Evolutionary conservation across 2,113 vertebrate genomes (phyloP).

Genomic region (Beaufortia kweichowensis): DNA sequence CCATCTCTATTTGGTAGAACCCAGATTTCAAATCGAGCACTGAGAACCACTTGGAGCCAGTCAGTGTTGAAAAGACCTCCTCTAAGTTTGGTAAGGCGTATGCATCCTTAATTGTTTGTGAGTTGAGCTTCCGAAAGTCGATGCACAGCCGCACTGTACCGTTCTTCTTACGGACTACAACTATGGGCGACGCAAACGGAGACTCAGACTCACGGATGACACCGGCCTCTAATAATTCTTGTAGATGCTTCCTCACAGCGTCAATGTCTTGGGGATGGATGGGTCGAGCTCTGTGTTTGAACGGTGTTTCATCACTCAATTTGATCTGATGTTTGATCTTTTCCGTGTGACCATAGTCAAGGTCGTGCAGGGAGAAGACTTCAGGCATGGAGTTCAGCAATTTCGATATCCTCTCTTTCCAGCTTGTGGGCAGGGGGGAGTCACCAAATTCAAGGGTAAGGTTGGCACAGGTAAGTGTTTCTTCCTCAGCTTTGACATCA

Average conservation of each 20-base stretch:
- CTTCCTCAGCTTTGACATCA: background rate
- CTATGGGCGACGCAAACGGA: background rate
- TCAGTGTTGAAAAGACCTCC: too few relatives aligned
- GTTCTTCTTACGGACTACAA: constrained; percentile 22
- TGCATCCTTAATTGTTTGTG: too few relatives aligned
- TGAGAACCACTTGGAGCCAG: too few relatives aligned
- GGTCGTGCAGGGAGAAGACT: constrained; percentile 34
- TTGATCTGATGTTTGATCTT: constrained; percentile 42
- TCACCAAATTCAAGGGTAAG: constrained; percentile 26
- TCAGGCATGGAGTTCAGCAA: constrained; percentile 20
- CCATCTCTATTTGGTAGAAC: background rate
- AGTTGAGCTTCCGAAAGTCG: constrained; percentile 6
- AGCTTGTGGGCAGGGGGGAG: background rate
- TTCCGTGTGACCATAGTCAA: constrained; percentile 17
- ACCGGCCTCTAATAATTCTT: background rate
- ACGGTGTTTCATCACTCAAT: constrained; percentile 30
- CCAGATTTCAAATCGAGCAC: constrained; percentile 20
- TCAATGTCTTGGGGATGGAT: constrained; percentile 39
- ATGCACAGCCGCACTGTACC: constrained; percentile 9
- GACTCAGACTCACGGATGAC: constrained; percentile 26
- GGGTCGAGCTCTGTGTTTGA: constrained; percentile 34
- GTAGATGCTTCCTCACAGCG: constrained; percentile 19
- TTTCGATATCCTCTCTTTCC: constrained; percentile 27
- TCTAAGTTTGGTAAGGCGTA: too few relatives aligned
- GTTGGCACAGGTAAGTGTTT: background rate